Percentiles rank a stretch among this genome's conserved stretches.
Evolutionary conservation across 2,888 invertebrate genomes (phyloP).

Genomic region (Micoletzkya japonica): DNA sequence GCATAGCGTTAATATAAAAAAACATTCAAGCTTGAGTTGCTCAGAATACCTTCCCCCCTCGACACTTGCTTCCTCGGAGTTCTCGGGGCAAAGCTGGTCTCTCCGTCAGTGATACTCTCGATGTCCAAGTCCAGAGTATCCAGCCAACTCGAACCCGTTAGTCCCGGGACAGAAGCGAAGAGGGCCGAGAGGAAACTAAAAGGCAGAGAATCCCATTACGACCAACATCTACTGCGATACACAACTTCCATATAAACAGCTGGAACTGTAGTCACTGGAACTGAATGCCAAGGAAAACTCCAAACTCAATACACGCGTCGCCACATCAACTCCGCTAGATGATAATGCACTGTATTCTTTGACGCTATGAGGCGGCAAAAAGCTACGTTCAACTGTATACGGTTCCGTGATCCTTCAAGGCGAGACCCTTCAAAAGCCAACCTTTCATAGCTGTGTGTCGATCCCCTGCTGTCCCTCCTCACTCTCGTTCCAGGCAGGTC

Average conservation of each 20-base stretch:
- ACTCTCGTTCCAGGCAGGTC: constrained; percentile 37
- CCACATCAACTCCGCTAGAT: too few species aligned
- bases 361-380: neutral
- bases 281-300: too few species aligned
- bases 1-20: too few species aligned
- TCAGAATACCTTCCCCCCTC: too few species aligned
- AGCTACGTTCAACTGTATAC: neutral
- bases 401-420: too few species aligned
- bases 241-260: too few species aligned
- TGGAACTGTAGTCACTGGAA: too few species aligned
- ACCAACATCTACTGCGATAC: too few species aligned
- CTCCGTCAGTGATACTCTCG: constrained; percentile 46
- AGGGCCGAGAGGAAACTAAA: constrained; percentile 37
- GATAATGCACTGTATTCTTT: too few species aligned
- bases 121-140: constrained; percentile 57
- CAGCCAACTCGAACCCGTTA: constrained; percentile 35
- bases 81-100: constrained; percentile 43
- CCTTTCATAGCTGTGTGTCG: constrained; percentile 53
- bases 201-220: neutral
- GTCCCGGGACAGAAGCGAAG: constrained; percentile 44
- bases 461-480: constrained; percentile 42
- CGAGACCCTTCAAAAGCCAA: neutral
- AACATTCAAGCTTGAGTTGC: too few species aligned
- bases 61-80: constrained; percentile 48
- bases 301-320: too few species aligned